These are phyloP conservation scores for Malurus splendens DNA, from an alignment of 2,797 vertebrate genomes.

Conservation along the genomic window DNA sequence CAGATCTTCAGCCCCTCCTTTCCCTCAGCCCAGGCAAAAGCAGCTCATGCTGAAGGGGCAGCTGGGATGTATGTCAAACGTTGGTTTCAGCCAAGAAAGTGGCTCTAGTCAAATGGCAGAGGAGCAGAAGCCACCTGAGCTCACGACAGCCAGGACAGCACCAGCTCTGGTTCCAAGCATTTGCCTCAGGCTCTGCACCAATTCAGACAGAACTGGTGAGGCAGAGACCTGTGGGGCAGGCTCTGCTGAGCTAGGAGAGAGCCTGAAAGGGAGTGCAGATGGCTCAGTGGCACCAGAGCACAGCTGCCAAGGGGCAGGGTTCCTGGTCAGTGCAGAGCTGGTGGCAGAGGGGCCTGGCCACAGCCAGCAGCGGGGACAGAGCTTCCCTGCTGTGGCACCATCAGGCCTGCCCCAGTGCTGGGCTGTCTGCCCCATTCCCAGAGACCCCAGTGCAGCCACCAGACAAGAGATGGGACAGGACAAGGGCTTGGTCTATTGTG, in stretches of 20 bases:
- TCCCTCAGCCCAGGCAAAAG: neutral
- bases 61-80: fast-evolving
- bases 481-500: conserved; percentile 2
- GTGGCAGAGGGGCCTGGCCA: neutral
- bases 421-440: neutral
- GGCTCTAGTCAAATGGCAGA: neutral
- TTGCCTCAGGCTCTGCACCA: neutral
- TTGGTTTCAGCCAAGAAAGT: neutral
- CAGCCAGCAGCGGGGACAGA: neutral
- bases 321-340: neutral
- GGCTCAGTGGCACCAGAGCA: neutral
- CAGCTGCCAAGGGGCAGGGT: neutral
- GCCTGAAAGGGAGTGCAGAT: neutral
- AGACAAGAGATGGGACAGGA: neutral
- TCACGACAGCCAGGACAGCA: neutral
- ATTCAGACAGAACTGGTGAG: neutral
- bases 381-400: neutral
- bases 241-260: neutral
- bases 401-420: neutral
- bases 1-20: neutral
- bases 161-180: neutral
- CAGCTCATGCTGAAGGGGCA: neutral
- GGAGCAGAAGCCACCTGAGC: neutral
- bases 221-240: neutral
- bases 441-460: neutral